Evolutionary conservation across 2,113 vertebrate species (phyloP).

Genomic region (Pogona vitticeps): DNA sequence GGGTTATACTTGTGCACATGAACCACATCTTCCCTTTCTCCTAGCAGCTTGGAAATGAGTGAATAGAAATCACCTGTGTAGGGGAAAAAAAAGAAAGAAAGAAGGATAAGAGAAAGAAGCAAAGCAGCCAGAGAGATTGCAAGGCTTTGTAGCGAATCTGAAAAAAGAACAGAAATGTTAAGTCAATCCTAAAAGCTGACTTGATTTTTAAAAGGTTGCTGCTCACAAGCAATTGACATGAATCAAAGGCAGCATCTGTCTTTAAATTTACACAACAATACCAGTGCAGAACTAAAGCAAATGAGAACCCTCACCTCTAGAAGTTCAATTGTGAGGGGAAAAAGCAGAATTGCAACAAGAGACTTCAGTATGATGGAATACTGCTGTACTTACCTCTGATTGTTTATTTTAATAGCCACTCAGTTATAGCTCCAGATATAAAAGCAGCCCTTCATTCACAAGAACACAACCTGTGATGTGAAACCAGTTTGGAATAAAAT

Average conservation of each 20-base stretch:
- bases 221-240: neutral
- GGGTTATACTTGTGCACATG: conserved; percentile 86
- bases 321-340: conserved; percentile 2
- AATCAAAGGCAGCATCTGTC: neutral
- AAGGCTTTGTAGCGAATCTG: conserved; percentile 41
- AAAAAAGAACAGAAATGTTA: conserved; percentile 40
- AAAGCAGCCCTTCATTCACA: neutral
- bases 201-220: conserved; percentile 11
- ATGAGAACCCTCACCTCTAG: conserved; percentile 3
- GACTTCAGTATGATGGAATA: conserved; percentile 22
- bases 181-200: conserved; percentile 22
- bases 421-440: neutral
- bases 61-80: conserved; percentile 95
- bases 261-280: conserved; percentile 28
- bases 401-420: neutral
- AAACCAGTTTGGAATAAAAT: neutral
- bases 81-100: conserved; percentile 74
- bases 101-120: conserved; percentile 65
- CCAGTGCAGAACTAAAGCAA: conserved; percentile 9
- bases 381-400: conserved; percentile 13
- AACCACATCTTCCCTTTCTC: conserved; percentile 88
- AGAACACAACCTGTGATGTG: neutral
- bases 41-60: conserved; percentile 93
- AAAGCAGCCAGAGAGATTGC: conserved; percentile 45
- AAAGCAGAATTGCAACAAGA: conserved; percentile 4